Base-by-base conservation (phyloP, 2,888 invertebrate genomes). In the Hemicrepidius hirtus region DNA sequence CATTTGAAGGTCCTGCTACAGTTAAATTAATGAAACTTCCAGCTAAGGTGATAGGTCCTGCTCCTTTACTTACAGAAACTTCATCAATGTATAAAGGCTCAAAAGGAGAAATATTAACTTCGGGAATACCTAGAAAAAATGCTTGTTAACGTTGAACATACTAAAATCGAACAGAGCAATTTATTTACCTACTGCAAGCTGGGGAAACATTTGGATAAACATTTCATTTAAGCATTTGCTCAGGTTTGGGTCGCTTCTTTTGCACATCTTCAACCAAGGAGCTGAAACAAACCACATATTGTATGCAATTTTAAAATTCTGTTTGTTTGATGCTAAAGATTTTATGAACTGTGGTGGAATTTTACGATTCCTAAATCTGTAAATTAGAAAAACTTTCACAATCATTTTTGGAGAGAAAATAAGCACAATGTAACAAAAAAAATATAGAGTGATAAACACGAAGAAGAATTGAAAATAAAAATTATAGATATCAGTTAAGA, bases 1-100 rank as follows among this genome's bases (percentile, higher is more conserved):
- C 88, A 81, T 91, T 90, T 18, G 90, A 90, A 41, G 90, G 89
- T 0, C 91, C 91, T 20, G 86, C 85, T 7, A 90, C 88, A 12
- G 87, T 82, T 28, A 91, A 82, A 80, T 90, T 87, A 74, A 87
- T 87, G 78, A 91, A 89, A 68, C 89, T 89, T 6, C 91, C 91
- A 0, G 87, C 81, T 7, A 91, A 81, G 5, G 85, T 85, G 13
- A 90, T 87, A 59, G 89, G 88, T 0, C 90, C 90, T 68, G 86
- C 86, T 12, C 90, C 90, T 82, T 90, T 90, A 3, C 88, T 87
- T 0, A 91, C 86, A 0, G 88, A 87, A 0, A 91, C 88, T 69
- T 84, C 85, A 74, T 89, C 88, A 32, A 91, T 87, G 76, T 85
- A 83, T 32, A 91, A 81, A 0, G 91, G 91, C 77, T 91, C 91